Percentiles rank a stretch among this genome's conserved stretches.
phyloP scores from a whole-genome alignment of 1,140 invertebrate species.

The Mactra quadrangularis region DNA sequence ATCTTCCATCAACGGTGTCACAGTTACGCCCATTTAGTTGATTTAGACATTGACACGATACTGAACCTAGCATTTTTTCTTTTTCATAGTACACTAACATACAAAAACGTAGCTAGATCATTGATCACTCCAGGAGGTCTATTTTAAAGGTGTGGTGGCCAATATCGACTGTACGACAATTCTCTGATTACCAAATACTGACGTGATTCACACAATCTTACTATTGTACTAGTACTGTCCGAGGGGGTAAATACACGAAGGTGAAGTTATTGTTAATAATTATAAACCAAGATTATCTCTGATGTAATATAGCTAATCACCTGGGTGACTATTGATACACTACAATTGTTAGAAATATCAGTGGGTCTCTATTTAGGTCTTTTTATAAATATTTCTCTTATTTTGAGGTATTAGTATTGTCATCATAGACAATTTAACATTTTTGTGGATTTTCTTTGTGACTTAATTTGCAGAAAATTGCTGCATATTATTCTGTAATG shows the following conservation, averaged over 20 bases:
- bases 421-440: too few species aligned
- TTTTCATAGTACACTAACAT: constrained; percentile 1
- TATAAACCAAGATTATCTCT: constrained; percentile 36
- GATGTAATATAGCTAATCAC: constrained; percentile 38
- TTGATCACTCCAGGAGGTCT: constrained; percentile 38
- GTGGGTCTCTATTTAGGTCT: too few species aligned
- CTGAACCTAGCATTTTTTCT: constrained; percentile 1
- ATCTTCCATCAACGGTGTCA: constrained; percentile 10
- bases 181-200: constrained; percentile 39
- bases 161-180: constrained; percentile 6
- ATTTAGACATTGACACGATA: constrained; percentile 1
- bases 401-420: too few species aligned
- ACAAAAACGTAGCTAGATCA: constrained; percentile 47
- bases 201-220: constrained; percentile 29
- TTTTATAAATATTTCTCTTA: too few species aligned
- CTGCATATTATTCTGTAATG: too few species aligned
- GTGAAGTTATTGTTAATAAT: constrained; percentile 23
- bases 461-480: too few species aligned
- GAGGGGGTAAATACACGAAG: constrained; percentile 40
- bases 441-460: too few species aligned
- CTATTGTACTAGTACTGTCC: constrained; percentile 51
- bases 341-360: too few species aligned
- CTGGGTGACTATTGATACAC: too few species aligned
- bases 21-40: constrained; percentile 14
- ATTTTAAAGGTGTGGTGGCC: constrained; percentile 39